These are phyloP conservation scores for Standfussiana lucernea DNA, from an alignment of 2,888 invertebrate species.

Conservation along the genomic window DNA sequence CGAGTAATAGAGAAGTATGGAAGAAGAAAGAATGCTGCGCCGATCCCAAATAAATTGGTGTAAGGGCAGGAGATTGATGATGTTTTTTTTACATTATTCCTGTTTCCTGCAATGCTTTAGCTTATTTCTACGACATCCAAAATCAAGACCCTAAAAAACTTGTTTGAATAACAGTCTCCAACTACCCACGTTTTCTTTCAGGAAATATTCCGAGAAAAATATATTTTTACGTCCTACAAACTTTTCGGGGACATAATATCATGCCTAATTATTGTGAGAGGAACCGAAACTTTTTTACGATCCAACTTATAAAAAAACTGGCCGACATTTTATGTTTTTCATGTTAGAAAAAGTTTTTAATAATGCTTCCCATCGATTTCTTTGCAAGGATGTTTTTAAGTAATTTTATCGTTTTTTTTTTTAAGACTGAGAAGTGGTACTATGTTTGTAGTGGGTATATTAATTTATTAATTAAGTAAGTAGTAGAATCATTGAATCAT, in stretches of 20 bases:
- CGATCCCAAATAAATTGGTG: neutral
- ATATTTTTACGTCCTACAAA: conserved; percentile 57
- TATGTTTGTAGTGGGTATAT: conserved; percentile 7
- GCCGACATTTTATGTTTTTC: conserved; percentile 54
- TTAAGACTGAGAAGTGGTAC: conserved; percentile 9
- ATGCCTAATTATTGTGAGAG: conserved; percentile 61
- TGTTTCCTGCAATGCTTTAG: neutral
- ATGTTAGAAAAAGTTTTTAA: conserved; percentile 63
- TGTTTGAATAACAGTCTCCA: conserved; percentile 22
- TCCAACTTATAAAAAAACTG: conserved; percentile 60
- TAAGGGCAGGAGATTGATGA: neutral
- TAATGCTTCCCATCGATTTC: conserved; percentile 45
- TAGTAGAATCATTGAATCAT: too few species aligned
- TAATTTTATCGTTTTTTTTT: conserved; percentile 55
- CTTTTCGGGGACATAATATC: conserved; percentile 57
- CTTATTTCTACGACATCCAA: neutral
- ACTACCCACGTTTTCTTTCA: conserved; percentile 20
- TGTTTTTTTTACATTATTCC: neutral
- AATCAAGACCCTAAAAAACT: neutral
- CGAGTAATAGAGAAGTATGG: neutral
- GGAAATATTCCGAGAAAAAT: conserved; percentile 30
- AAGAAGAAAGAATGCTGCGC: neutral
- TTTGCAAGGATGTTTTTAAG: conserved; percentile 44
- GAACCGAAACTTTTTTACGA: conserved; percentile 55
- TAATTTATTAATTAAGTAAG: neutral